phyloP scores from a whole-genome alignment of 1,140 invertebrate species.

The Anagrus nilaparvatae region DNA sequence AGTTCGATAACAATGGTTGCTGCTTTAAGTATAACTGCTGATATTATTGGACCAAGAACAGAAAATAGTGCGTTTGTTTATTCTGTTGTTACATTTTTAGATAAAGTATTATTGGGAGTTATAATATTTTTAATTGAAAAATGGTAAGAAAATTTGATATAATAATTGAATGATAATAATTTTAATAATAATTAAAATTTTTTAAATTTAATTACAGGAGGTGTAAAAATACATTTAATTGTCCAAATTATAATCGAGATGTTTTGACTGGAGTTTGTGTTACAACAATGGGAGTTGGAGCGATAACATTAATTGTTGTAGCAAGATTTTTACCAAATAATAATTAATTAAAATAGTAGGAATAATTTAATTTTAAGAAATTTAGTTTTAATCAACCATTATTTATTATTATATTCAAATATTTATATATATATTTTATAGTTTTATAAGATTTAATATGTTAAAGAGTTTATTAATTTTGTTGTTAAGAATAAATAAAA shows the following conservation, averaged over 20 bases:
- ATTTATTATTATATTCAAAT: no score
- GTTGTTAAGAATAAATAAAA: no score
- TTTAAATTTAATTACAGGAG: constrained; percentile 53
- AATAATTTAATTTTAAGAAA: no score
- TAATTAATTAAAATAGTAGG: no score
- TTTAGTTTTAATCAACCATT: no score
- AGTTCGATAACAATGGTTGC: constrained; percentile 83
- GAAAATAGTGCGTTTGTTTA: constrained; percentile 86
- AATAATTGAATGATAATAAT: no score
- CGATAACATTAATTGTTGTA: constrained; percentile 44
- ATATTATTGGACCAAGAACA: constrained; percentile 80
- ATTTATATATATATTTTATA: no score
- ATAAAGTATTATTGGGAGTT: constrained; percentile 84
- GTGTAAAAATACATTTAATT: constrained; percentile 50
- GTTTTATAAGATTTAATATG: no score
- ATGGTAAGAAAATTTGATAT: constrained; percentile 51
- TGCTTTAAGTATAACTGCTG: constrained; percentile 82
- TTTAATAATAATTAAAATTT: no score
- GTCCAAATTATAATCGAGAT: constrained; percentile 65
- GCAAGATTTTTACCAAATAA: no score
- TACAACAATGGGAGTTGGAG: constrained; percentile 56
- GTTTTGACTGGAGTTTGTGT: constrained; percentile 68
- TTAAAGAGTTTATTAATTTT: no score
- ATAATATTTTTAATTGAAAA: constrained; percentile 79
- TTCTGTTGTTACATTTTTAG: constrained; percentile 86